Evolutionary conservation across 2,888 invertebrate species (phyloP), one percentile per base, ranked within the genome.

Genomic region (Lithophane semibrunnea): DNA sequence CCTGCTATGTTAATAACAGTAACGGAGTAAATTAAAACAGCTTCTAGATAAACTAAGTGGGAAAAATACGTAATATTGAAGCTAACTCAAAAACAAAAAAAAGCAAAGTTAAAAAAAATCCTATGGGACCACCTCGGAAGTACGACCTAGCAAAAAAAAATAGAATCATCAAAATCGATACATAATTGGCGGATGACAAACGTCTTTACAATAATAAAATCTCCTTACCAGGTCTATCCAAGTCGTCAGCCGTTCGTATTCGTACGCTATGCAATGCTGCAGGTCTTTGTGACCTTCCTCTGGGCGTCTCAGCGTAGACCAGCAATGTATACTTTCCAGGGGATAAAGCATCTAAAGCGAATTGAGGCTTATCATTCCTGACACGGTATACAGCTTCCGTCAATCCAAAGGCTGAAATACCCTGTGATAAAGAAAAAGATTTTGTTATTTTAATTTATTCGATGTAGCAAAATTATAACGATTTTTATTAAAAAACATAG

Each of bases 271-370:
- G 97, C 92, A 98, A 97, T 76, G 98, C 97, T 76, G 98, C 98
- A 3, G 98, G 98, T 84, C 92, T 92, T 72, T 98, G 98, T 84
- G 98, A 98, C 85, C 98, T 97, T 79, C 99, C 99, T 91, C 98
- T 97, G 12, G 98, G 98, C 88, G 99, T 99, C 87, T 98, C 98
- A 37, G 98, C 98, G 92, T 98, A 99, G 52, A 99, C 98, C 84
- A 98, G 97, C 85, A 98, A 97, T 91, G 98, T 98, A 94, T 99
- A 99, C 86, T 97, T 97, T 72, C 98, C 98, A 29, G 98, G 98
- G 77, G 98, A 97, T 79, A 99, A 96, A 85, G 97, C 98, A 91
- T 98, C 98, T 77, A 98, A 96, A 67, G 98, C 97, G 90, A 98
- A 98, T 88, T 97, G 97, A 1, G 98, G 98, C 80, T 96, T 96